Evolutionary conservation across 2,797 vertebrate species (phyloP), one percentile per base, ranked within the genome.

Genomic region (Helicolenus hilgendorfi): DNA sequence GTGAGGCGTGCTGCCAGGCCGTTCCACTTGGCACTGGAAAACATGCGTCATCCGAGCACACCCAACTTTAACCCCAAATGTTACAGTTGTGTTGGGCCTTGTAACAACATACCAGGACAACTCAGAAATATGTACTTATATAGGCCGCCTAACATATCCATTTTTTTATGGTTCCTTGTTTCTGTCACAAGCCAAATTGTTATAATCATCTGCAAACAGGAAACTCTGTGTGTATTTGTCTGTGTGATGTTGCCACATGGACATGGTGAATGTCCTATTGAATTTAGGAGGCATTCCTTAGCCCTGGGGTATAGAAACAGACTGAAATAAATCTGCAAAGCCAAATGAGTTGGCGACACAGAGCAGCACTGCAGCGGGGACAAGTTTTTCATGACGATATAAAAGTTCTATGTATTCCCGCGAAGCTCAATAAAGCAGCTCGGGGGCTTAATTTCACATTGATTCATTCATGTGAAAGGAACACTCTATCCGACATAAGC

Each of bases 381-480:
- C 7, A 9, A 0, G 5, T 20, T 56, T 69, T 63, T 64, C 6
- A 76, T 55, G n/a, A 29, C 3, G 69, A 35, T 41, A 67, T 65
- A n/a, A n/a, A 84, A 79, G 73, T 87, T 83, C 14, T 49, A 74
- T 71, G 14, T 58, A 58, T 62, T 64, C 20, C 24, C 4, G 1
- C 9, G 13, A 36, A 72, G 41, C 18, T 29, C 80, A 63, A 77
- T 64, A 14, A 67, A 72, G 38, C 13, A 81, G 65, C 71, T 60
- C 3, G 9, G 20, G 20, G n/a, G 76, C 22, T 4, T 49, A 55
- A 89, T 84, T 87, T 90, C 60, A 72, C 59, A 92, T 63, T 0
- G 7, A 49, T 79, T 87, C 7, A 83, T 76, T 22, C 11, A 58
- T 78, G 14, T 87, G 20, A 85, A 92, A 68, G 29, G 11, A 83